Evolutionary conservation across 2,797 vertebrate genomes (phyloP).

Genomic region (Nyctibius grandis): DNA sequence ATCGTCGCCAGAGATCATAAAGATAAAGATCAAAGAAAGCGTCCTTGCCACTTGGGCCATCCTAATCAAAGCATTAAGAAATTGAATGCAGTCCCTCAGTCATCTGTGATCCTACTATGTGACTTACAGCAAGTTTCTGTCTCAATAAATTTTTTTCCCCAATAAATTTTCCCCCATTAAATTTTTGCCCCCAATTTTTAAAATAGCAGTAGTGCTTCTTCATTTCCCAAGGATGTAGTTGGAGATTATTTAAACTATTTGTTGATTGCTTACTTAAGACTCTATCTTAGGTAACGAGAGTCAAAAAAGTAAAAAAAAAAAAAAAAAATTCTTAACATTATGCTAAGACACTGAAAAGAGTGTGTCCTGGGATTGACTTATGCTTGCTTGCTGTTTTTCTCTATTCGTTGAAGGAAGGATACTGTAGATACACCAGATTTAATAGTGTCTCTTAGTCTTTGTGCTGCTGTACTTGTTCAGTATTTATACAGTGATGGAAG

Average conservation of each 20-base stretch:
- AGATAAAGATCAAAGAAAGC: not conserved
- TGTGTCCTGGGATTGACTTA: not conserved
- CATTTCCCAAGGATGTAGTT: not conserved
- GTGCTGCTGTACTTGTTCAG: not conserved
- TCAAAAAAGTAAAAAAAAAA: not conserved
- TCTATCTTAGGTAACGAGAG: not conserved
- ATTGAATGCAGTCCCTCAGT: not conserved
- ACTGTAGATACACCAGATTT: not conserved
- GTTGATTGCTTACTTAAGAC: not conserved
- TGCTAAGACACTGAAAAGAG: not conserved
- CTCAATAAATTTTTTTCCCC: too few relatives aligned
- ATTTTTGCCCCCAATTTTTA: not conserved
- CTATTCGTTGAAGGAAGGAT: not conserved
- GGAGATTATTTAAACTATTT: not conserved
- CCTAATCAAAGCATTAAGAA: slow-evolving; percentile 3
- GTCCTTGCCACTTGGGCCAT: not conserved
- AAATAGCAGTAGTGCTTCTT: not conserved
- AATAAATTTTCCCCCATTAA: too few relatives aligned
- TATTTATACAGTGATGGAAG: not conserved
- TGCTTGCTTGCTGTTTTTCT: not conserved
- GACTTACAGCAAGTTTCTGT: not conserved
- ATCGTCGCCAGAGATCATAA: not conserved
- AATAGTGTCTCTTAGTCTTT: not conserved
- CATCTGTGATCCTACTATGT: not conserved
- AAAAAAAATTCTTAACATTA: not conserved